These are phyloP conservation scores for Eleginops maclovinus DNA, from an alignment of 2,113 vertebrate genomes.

Conservation along the genomic window DNA sequence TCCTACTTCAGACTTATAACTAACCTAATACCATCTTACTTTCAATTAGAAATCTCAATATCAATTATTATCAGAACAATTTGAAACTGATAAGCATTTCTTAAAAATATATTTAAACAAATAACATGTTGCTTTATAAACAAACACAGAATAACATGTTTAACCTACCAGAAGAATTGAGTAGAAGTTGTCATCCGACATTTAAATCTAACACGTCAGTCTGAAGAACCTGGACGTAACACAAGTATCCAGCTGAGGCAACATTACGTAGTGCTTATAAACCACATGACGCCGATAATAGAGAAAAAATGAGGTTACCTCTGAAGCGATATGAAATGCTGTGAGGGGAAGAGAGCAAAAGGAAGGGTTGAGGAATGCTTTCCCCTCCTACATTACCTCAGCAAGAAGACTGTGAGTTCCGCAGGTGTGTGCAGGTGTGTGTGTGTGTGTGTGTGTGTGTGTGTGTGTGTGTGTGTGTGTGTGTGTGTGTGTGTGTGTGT, in stretches of 20 bases:
- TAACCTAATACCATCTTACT: neutral
- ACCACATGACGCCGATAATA: neutral
- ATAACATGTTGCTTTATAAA: neutral
- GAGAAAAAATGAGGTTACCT: conserved; percentile 39
- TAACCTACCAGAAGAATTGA: conserved; percentile 57
- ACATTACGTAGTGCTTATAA: neutral
- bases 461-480: conserved; percentile 71
- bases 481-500: conserved; percentile 26
- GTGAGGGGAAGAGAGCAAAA: conserved; percentile 62
- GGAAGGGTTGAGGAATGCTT: conserved; percentile 56
- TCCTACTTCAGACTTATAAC: neutral
- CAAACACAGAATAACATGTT: neutral
- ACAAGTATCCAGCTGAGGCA: conserved; percentile 7
- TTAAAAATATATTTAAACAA: neutral
- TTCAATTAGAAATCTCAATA: neutral
- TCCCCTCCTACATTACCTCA: conserved; percentile 77
- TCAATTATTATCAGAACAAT: neutral
- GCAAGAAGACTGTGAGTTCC: conserved; percentile 36
- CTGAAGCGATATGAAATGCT: conserved; percentile 47
- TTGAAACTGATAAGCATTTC: neutral
- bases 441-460: conserved; percentile 51
- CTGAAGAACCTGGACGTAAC: neutral
- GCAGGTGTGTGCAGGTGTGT: conserved; percentile 74
- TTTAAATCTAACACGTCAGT: neutral
- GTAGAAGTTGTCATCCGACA: conserved; percentile 21